phyloP scores from a whole-genome alignment of 2,113 vertebrate genomes.

The Falco punctatus region DNA sequence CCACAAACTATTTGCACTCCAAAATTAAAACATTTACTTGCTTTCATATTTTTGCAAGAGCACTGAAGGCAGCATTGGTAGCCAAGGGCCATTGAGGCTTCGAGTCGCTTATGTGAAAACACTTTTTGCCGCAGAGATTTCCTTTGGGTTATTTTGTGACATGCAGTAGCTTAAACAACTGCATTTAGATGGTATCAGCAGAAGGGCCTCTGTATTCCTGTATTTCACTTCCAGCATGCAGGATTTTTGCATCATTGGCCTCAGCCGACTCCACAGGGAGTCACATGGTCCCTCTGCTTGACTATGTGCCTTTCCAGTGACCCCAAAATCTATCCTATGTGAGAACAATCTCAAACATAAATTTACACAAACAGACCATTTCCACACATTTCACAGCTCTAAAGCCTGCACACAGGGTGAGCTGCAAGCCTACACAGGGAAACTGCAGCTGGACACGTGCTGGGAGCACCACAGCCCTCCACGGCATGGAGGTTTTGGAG shows the following conservation, averaged over 20 bases:
- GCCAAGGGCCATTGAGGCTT: neutral
- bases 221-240: fast-evolving
- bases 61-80: neutral
- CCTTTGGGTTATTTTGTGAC: neutral
- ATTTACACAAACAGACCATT: neutral
- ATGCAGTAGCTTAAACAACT: neutral
- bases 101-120: neutral
- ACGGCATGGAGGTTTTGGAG: neutral
- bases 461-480: neutral
- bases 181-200: neutral
- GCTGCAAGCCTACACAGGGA: neutral
- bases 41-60: neutral
- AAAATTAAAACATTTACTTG: neutral
- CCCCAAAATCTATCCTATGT: neutral
- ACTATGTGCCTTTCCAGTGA: neutral
- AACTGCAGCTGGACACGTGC: fast-evolving
- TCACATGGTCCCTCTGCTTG: neutral
- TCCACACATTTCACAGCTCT: neutral
- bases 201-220: neutral
- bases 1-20: neutral
- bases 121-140: neutral
- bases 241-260: neutral
- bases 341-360: neutral
- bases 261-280: neutral
- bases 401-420: fast-evolving